A percentile compares a stretch with the other conserved stretches of the same genome.
phyloP scores from a whole-genome alignment of 2,888 invertebrate genomes.

The Iphiclides podalirius region DNA sequence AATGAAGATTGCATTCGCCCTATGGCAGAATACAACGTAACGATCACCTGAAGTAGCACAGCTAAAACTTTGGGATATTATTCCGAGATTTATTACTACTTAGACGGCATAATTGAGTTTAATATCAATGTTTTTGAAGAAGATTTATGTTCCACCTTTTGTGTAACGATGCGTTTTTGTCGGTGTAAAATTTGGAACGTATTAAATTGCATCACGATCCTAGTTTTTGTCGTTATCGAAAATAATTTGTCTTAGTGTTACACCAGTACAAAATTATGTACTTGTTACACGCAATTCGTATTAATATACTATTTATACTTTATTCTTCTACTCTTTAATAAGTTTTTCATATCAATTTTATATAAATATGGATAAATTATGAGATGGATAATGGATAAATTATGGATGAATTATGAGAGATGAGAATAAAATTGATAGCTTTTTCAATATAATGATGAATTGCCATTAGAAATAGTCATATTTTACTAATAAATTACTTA shows the following conservation, averaged over 20 bases:
- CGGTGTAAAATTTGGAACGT: not conserved
- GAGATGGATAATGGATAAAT: too few species aligned
- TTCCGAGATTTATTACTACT: conserved; percentile 71
- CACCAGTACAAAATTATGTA: not conserved
- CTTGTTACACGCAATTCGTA: not conserved
- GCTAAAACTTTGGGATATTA: conserved; percentile 61
- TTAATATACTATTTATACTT: too few species aligned
- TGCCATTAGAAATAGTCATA: too few species aligned
- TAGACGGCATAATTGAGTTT: conserved; percentile 56
- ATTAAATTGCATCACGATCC: not conserved
- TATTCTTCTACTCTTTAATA: too few species aligned
- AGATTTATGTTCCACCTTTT: conserved; percentile 68
- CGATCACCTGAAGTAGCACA: conserved; percentile 75
- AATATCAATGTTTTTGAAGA: conserved; percentile 57
- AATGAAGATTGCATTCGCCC: conserved; percentile 73
- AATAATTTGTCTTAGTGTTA: not conserved
- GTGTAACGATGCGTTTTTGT: conserved; percentile 43
- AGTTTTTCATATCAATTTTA: too few species aligned
- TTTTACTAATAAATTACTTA: too few species aligned
- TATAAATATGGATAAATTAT: too few species aligned
- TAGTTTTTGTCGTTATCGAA: not conserved
- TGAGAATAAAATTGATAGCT: too few species aligned
- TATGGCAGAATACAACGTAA: conserved; percentile 54
- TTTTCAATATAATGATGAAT: too few species aligned
- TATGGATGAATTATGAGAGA: too few species aligned